Evolutionary conservation across 2,888 invertebrate species (phyloP).

Genomic region (Sphaerophoria rueppellii): DNA sequence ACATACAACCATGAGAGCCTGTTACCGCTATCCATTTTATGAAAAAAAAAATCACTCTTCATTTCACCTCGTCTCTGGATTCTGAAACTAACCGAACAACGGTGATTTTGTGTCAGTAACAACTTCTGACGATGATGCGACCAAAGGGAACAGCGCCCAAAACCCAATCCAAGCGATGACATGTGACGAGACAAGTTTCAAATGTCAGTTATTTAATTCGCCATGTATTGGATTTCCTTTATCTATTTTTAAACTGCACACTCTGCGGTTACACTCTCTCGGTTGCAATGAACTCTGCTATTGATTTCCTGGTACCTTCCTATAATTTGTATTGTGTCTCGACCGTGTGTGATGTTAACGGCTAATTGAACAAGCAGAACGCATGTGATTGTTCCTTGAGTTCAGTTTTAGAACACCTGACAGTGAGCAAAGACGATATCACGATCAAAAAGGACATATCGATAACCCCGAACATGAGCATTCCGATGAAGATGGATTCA

Average conservation of each 20-base stretch:
- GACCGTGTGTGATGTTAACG: slow-evolving; percentile 46
- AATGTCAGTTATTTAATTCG: slow-evolving; percentile 66
- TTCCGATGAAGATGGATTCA: background rate
- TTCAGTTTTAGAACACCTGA: background rate
- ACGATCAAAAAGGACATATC: background rate
- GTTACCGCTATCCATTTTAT: slow-evolving; percentile 21
- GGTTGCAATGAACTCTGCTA: slow-evolving; percentile 72
- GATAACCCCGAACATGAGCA: too few species aligned
- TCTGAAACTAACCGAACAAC: background rate
- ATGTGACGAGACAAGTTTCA: slow-evolving; percentile 49
- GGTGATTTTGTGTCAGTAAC: slow-evolving; percentile 9
- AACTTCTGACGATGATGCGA: too few species aligned
- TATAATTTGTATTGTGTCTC: slow-evolving; percentile 10
- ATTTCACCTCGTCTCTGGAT: slow-evolving; percentile 16
- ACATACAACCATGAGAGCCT: slow-evolving; percentile 24
- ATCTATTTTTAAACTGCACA: slow-evolving; percentile 60
- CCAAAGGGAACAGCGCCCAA: background rate
- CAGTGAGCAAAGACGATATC: background rate
- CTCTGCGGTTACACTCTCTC: slow-evolving; percentile 50
- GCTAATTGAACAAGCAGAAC: slow-evolving; percentile 39
- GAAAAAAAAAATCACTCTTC: slow-evolving; percentile 27
- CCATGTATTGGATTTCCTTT: slow-evolving; percentile 58
- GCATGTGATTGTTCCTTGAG: slow-evolving; percentile 28
- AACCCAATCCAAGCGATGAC: slow-evolving; percentile 30
- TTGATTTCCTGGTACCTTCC: slow-evolving; percentile 61